Percentiles rank a stretch among this genome's conserved stretches.
These are phyloP conservation scores for Hypothenemus hampei DNA, from an alignment of 1,140 invertebrate genomes.

Conservation along the genomic window DNA sequence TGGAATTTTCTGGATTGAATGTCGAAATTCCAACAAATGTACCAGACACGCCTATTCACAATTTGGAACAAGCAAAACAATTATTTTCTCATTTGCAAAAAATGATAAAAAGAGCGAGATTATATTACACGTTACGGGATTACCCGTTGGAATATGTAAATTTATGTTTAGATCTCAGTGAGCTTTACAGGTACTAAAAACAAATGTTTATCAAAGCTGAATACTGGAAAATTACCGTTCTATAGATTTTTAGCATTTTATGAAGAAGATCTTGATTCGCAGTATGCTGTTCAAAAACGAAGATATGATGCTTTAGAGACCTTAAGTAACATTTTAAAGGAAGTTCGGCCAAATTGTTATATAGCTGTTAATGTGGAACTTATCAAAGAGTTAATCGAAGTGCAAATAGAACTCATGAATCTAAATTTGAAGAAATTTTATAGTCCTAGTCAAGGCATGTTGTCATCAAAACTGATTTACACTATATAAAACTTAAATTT, in stretches of 20 bases:
- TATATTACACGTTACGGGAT: slow-evolving; percentile 63
- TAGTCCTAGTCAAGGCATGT: slow-evolving; percentile 11
- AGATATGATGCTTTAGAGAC: slow-evolving; percentile 61
- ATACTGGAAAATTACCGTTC: neutral
- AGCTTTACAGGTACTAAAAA: slow-evolving; percentile 56
- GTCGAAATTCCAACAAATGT: slow-evolving; percentile 26
- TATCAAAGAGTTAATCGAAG: slow-evolving; percentile 47
- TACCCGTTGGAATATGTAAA: slow-evolving; percentile 66
- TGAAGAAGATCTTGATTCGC: slow-evolving; percentile 60
- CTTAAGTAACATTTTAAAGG: slow-evolving; percentile 46
- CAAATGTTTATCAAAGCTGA: neutral
- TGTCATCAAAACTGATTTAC: no score
- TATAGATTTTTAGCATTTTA: slow-evolving; percentile 58
- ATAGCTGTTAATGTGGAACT: slow-evolving; percentile 43
- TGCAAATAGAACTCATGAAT: slow-evolving; percentile 55
- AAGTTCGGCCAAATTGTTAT: slow-evolving; percentile 45
- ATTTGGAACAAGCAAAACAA: slow-evolving; percentile 51
- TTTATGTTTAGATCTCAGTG: slow-evolving; percentile 62
- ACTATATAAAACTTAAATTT: neutral
- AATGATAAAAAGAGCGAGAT: slow-evolving; percentile 59
- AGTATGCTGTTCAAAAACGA: slow-evolving; percentile 67
- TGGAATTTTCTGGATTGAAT: slow-evolving; percentile 12
- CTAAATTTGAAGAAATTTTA: slow-evolving; percentile 50
- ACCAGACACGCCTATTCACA: slow-evolving; percentile 29
- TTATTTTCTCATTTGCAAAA: slow-evolving; percentile 62